phyloP scores from a whole-genome alignment of 1,140 invertebrate genomes.

The Drosophila baimaii region DNA sequence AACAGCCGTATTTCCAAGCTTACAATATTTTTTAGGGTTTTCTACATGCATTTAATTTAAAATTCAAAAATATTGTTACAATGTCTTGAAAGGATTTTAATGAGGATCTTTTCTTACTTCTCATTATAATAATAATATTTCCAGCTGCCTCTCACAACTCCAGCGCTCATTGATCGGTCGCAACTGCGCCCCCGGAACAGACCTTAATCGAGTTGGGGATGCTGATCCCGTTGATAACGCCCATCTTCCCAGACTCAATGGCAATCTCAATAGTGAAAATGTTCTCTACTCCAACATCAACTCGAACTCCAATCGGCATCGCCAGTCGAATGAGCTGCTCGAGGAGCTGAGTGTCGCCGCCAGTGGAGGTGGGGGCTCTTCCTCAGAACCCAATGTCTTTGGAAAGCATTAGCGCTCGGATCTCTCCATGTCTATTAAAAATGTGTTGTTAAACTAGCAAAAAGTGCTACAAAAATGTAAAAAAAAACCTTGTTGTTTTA shows the following conservation, averaged over 20 bases:
- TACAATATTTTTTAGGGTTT: not conserved
- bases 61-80: conserved; percentile 9
- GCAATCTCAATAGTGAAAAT: conserved; percentile 48
- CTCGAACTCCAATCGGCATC: conserved; percentile 47
- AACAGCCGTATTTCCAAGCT: too few relatives aligned
- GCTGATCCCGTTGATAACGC: conserved; percentile 28
- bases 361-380: conserved; percentile 21
- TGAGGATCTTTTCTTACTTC: too few relatives aligned
- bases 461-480: conserved; percentile 71
- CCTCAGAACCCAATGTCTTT: conserved; percentile 67
- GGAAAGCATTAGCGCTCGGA: conserved; percentile 63
- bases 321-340: conserved; percentile 75
- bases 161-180: conserved; percentile 74
- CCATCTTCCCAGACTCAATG: conserved; percentile 20
- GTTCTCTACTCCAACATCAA: conserved; percentile 43
- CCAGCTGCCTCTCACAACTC: conserved; percentile 85
- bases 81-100: too few relatives aligned
- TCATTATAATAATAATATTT: not conserved
- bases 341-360: conserved; percentile 63
- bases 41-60: conserved; percentile 3
- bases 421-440: not conserved
- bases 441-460: conserved; percentile 53
- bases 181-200: conserved; percentile 37
- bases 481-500: conserved; percentile 45
- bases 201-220: conserved; percentile 45